Evolutionary conservation across 1,140 invertebrate genomes (phyloP).

Genomic region (Drosophila tristis): DNA sequence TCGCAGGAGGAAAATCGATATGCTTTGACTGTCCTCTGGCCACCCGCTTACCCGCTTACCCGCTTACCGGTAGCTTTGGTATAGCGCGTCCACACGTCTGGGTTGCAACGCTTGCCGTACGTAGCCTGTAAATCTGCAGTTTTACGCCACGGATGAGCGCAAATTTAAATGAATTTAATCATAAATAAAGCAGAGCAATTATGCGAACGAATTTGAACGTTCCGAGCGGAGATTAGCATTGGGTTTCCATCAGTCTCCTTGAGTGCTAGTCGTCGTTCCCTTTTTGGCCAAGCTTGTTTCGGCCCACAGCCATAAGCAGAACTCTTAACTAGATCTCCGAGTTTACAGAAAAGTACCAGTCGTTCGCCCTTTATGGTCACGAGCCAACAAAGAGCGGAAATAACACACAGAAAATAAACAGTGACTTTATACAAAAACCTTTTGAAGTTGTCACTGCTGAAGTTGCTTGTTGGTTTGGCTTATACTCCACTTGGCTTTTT

Average conservation of each 20-base stretch:
- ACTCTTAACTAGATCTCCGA: conserved; percentile 7
- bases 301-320: conserved; percentile 25
- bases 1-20: conserved; percentile 58
- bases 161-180: conserved; percentile 20
- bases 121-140: conserved; percentile 7
- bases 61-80: neutral
- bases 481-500: conserved; percentile 13
- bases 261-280: conserved; percentile 25
- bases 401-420: neutral
- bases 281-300: conserved; percentile 47
- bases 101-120: neutral
- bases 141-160: conserved; percentile 1
- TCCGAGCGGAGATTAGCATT: conserved; percentile 9
- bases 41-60: neutral
- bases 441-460: conserved; percentile 68
- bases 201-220: conserved; percentile 23
- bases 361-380: conserved; percentile 48
- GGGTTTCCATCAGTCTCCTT: conserved; percentile 6
- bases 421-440: conserved; percentile 31
- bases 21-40: conserved; percentile 32
- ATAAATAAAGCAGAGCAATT: conserved; percentile 23
- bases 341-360: conserved; percentile 6
- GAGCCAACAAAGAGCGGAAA: conserved; percentile 11
- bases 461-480: conserved; percentile 46
- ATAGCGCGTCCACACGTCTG: neutral